Conservation (phyloP, 2,113 vertebrate genomes). For the Chaetodon auriga region DNA sequence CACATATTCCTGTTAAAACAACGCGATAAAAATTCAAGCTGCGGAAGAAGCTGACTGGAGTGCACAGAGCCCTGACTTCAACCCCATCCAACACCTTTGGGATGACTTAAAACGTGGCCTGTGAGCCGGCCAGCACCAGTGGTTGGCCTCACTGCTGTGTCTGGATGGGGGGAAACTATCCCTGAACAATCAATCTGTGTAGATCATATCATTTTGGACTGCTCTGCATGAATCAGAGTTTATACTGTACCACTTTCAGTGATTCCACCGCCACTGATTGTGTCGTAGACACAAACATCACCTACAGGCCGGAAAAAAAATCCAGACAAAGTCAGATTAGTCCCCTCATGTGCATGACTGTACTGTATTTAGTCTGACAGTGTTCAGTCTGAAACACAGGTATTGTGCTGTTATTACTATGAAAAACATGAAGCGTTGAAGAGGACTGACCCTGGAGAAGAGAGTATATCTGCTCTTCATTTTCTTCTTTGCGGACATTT, state of each 20-base stretch:
- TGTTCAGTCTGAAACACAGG: background rate
- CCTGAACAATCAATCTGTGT: too few relatives aligned
- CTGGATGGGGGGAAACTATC: too few relatives aligned
- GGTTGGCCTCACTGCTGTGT: too few relatives aligned
- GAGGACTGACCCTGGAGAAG: constrained; percentile 1
- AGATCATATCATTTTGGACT: too few relatives aligned
- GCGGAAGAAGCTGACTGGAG: too few relatives aligned
- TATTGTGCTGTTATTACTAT: too few relatives aligned
- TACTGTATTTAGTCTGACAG: background rate
- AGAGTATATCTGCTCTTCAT: background rate
- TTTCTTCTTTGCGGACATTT: background rate
- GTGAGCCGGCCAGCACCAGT: too few relatives aligned
- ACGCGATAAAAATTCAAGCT: background rate
- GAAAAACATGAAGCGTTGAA: too few relatives aligned
- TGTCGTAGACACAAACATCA: background rate
- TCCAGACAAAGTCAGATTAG: background rate
- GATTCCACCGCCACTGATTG: background rate
- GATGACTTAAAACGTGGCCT: too few relatives aligned
- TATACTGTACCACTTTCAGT: background rate
- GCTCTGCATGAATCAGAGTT: too few relatives aligned
- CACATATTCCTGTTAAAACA: background rate
- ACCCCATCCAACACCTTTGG: too few relatives aligned
- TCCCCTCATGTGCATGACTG: background rate
- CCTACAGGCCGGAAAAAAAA: background rate
- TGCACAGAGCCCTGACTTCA: too few relatives aligned